Evolutionary conservation across 2,113 vertebrate species (phyloP).

Genomic region (Nannobrachium achirus): DNA sequence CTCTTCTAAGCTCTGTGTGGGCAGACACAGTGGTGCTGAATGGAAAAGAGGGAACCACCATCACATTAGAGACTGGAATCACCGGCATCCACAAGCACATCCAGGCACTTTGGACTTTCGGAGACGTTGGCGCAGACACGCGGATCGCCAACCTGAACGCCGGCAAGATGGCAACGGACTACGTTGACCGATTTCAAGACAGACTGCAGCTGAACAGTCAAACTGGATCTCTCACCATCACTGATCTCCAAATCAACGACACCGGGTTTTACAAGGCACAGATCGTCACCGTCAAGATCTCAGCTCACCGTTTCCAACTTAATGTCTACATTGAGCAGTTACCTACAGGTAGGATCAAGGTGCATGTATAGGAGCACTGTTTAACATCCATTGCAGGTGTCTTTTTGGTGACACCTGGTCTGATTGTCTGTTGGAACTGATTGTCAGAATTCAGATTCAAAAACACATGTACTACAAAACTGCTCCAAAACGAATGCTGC

Average conservation of each 20-base stretch:
- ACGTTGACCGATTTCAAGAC: not conserved
- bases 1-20: not conserved
- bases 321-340: not conserved
- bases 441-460: too few species aligned
- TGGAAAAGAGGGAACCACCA: not conserved
- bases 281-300: not conserved
- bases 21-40: not conserved
- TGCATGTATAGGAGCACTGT: too few species aligned
- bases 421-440: too few species aligned
- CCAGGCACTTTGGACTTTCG: not conserved
- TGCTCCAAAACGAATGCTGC: too few species aligned
- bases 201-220: not conserved
- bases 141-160: not conserved
- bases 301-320: not conserved
- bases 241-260: not conserved
- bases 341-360: too few species aligned
- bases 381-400: too few species aligned
- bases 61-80: not conserved
- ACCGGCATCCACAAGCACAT: not conserved
- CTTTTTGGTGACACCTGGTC: too few species aligned
- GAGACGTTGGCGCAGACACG: not conserved
- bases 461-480: too few species aligned
- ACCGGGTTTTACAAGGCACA: not conserved
- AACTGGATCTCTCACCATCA: conserved; percentile 6
- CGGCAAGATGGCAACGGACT: not conserved